A percentile compares a stretch with the other conserved stretches of the same genome.
Evolutionary conservation across 1,140 invertebrate genomes (phyloP).

Genomic region (Stegodyphus mimosarum): DNA sequence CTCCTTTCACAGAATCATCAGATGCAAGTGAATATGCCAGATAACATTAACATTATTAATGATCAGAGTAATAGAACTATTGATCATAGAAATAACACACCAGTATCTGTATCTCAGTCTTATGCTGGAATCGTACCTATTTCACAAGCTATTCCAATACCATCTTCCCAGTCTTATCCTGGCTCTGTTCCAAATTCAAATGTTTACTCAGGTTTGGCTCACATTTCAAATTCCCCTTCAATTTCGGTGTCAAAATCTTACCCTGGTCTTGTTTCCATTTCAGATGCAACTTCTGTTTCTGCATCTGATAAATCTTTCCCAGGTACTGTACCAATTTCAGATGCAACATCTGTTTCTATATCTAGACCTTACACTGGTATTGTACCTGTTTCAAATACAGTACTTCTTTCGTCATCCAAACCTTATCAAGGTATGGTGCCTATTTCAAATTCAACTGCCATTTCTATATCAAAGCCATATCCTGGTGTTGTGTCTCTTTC

Average conservation of each 20-base stretch:
- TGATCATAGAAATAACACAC: background rate
- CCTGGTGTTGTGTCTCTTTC: constrained; percentile 8
- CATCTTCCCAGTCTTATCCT: background rate
- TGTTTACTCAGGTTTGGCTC: background rate
- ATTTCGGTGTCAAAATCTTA: background rate
- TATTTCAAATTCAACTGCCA: background rate
- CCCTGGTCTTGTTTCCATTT: background rate
- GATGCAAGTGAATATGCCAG: constrained; percentile 22
- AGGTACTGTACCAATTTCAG: background rate
- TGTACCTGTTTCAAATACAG: background rate
- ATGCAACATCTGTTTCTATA: constrained; percentile 12
- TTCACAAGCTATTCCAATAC: background rate
- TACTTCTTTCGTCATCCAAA: constrained; percentile 7
- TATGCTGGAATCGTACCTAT: constrained; percentile 7
- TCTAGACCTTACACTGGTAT: background rate
- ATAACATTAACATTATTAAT: background rate
- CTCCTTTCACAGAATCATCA: constrained; percentile 1
- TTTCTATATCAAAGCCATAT: constrained; percentile 18
- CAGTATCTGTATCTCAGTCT: constrained; percentile 12
- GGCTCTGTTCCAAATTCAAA: background rate
- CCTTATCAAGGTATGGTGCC: background rate
- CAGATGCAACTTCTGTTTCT: background rate
- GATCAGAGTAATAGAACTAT: constrained; percentile 24
- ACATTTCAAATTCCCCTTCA: constrained; percentile 1
- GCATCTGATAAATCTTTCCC: too few species aligned